Evolutionary conservation across 2,888 invertebrate genomes (phyloP), one percentile per base, ranked within the genome.

Genomic region (Choreutis nemorana): DNA sequence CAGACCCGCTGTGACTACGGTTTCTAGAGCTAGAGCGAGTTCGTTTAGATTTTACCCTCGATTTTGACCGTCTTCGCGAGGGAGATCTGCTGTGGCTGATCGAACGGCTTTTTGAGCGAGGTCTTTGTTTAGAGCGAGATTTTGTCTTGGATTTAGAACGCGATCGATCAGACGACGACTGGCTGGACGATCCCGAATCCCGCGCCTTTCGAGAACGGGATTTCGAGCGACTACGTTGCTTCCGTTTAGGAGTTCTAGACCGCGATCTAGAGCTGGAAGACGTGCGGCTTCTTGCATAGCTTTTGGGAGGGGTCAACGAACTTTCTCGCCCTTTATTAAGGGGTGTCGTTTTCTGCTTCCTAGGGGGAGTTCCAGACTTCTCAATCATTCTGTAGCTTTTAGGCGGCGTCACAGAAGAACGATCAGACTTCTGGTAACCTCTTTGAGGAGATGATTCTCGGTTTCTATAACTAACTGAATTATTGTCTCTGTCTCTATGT

Each of bases 281-380:
- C 1, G 64, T 63, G n/a, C 42, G 44, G 34, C 48, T 57, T 34
- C 66, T 49, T 2, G 65, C 65, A 32, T 78, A 77, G 39, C 67
- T 60, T 35, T 66, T 68, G 1, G 77, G 75, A 7, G 77, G 75
- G 4, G 77, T 75, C 25, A 75, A 39, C 0, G 71, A 70, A 40
- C 54, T 60, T 6, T 73, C 64, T 41, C 58, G 55, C 5, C 32
- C 50, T 55, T n/a, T 18, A 6, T 8, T 18, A 4, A 10, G 24
- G 11, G 13, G 24, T 11, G 56, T 53, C 33, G 56, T 54, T 22
- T 47, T 45, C 38, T 63, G 62, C 32, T 50, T 53, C 37, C 45
- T 60, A 2, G 56, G 50, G 5, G 65, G 63, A 2, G 60, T 56
- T 4, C 38, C 21, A 3, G 55, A 59, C 3, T 40, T 32, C 2